Evolutionary conservation across 2,113 vertebrate genomes (phyloP), one percentile per base, ranked within the genome.

Genomic region (Pampusana beccarii): DNA sequence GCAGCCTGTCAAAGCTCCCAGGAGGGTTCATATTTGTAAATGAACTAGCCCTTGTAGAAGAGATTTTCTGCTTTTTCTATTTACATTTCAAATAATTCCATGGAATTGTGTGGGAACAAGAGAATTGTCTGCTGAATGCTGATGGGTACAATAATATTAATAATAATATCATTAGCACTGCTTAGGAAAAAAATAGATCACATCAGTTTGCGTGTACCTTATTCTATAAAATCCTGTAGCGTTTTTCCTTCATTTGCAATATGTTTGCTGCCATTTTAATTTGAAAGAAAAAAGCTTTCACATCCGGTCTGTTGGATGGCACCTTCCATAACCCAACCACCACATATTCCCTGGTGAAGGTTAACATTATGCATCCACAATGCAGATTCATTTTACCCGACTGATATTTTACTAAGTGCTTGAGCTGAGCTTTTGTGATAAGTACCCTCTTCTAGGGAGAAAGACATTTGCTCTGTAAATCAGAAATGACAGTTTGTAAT

Each of bases 41-140:
- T 71, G 33, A 90, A 34, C 48, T 84, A 92, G 65, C 69, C 72
- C 28, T 67, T 84, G 5, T 26, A 72, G 69, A 86, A 78, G 19
- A 93, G 69, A 29, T 88, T 86, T 88, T 92, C 57, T 65, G 20
- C 33, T 86, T 85, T 91, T 88, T 66, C 34, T 93, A 71, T 94
- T 92, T 95, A 74, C 89, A 92, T 81, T 93, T 92, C 53, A 93
- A 93, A 79, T 91, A 84, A 60, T 88, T 86, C 38, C 44, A 78
- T 61, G 60, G 56, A 80, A 80, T 71, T 93, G 64, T 53, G 83
- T 67, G 66, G 60, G 57, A 92, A 53, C 16, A 62, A 74, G 56
- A 86, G 38, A 80, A 80, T 81, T 78, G 33, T 74, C 86, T 92
- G 36, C 72, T 95, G 92, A 86, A 90, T 92, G 61, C 48, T 90